phyloP scores from a whole-genome alignment of 2,888 invertebrate species.

The Campoplex capitator region DNA sequence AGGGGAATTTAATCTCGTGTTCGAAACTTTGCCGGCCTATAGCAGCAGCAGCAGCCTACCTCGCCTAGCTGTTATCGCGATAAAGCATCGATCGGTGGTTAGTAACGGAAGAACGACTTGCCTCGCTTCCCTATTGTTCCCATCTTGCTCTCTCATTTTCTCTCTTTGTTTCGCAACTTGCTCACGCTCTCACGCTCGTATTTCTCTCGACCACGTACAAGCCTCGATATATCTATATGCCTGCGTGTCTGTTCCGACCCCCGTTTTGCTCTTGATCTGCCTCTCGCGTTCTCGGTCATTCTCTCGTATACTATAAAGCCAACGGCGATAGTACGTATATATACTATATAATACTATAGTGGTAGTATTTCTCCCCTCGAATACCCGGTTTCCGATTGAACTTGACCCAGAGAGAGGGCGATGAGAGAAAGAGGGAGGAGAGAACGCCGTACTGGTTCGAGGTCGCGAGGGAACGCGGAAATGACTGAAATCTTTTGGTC shows the following conservation, averaged over 20 bases:
- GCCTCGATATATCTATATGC: slow-evolving; percentile 52
- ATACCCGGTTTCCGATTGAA: slow-evolving; percentile 74
- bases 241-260: slow-evolving; percentile 53
- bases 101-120: slow-evolving; percentile 78
- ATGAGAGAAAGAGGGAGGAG: slow-evolving; percentile 49
- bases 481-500: slow-evolving; percentile 79
- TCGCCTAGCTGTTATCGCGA: slow-evolving; percentile 79
- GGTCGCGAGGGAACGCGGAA: slow-evolving; percentile 72
- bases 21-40: slow-evolving; percentile 74
- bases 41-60: slow-evolving; percentile 60
- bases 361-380: slow-evolving; percentile 61
- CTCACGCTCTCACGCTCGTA: slow-evolving; percentile 47
- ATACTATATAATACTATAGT: slow-evolving; percentile 40
- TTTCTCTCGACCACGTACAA: slow-evolving; percentile 66
- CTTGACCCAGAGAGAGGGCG: slow-evolving; percentile 79
- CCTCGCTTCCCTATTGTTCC: slow-evolving; percentile 68
- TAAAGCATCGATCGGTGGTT: slow-evolving; percentile 79
- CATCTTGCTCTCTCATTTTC: slow-evolving; percentile 26
- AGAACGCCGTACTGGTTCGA: slow-evolving; percentile 41
- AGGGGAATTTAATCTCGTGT: slow-evolving; percentile 72
- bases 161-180: slow-evolving; percentile 49
- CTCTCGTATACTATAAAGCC: slow-evolving; percentile 48
- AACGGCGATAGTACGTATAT: slow-evolving; percentile 45
- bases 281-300: slow-evolving; percentile 64
- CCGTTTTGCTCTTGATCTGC: slow-evolving; percentile 66